These are phyloP conservation scores for Lasiurus borealis DNA, from an alignment of 2,113 vertebrate species.

Conservation along the genomic window DNA sequence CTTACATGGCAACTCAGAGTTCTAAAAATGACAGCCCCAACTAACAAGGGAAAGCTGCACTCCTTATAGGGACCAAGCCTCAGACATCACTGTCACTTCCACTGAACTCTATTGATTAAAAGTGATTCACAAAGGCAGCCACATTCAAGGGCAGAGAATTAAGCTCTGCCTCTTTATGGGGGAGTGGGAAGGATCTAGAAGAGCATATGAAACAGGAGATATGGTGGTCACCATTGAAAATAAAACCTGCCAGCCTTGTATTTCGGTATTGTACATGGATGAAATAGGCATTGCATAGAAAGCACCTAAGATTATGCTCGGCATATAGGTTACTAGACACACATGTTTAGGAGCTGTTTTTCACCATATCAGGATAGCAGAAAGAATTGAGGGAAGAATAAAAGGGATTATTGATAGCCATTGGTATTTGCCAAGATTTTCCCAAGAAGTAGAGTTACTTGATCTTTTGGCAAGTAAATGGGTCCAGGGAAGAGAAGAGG, in stretches of 20 bases:
- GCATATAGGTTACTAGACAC: background rate
- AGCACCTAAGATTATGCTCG: constrained; percentile 28
- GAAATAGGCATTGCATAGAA: background rate
- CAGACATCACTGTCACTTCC: constrained; percentile 9
- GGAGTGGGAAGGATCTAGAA: background rate
- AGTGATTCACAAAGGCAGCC: background rate
- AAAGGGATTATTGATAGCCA: background rate
- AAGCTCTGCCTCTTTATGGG: background rate
- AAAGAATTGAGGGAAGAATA: background rate
- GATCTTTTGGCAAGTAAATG: background rate
- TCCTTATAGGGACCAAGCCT: background rate
- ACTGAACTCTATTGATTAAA: background rate
- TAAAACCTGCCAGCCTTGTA: background rate
- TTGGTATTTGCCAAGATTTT: background rate
- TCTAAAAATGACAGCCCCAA: background rate
- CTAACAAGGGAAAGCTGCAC: background rate
- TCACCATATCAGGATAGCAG: background rate
- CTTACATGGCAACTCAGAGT: background rate
- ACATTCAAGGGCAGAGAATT: constrained; percentile 33
- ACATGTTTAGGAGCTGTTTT: background rate
- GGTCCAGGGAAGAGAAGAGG: background rate
- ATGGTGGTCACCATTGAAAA: constrained; percentile 34
- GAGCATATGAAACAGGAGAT: background rate
- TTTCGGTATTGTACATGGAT: background rate
- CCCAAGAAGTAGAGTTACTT: background rate